Evolutionary conservation across 2,113 vertebrate genomes (phyloP).

Genomic region (Mobula hypostoma): DNA sequence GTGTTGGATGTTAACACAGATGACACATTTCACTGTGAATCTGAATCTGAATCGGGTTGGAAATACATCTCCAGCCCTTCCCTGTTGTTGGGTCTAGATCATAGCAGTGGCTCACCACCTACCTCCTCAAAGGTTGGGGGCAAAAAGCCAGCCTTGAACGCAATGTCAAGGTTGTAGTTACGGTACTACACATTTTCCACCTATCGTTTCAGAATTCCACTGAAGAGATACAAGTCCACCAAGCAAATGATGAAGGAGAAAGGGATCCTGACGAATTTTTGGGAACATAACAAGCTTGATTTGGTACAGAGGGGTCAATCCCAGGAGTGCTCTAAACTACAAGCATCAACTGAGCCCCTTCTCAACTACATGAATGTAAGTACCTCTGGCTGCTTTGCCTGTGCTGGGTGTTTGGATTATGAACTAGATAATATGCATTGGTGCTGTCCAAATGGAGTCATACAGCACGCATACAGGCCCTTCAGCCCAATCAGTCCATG

Average conservation of each 20-base stretch:
- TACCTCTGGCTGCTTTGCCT: neutral
- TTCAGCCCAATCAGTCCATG: no score
- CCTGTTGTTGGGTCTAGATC: no score
- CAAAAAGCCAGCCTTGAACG: no score
- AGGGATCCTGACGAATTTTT: conserved; percentile 54
- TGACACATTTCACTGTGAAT: no score
- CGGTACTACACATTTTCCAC: no score
- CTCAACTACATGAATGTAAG: conserved; percentile 66
- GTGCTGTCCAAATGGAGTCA: no score
- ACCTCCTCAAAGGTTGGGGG: no score
- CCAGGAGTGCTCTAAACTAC: conserved; percentile 42
- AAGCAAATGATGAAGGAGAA: conserved; percentile 51
- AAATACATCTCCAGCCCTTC: no score
- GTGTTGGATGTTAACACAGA: no score
- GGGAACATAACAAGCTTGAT: conserved; percentile 50
- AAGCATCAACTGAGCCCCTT: conserved; percentile 54
- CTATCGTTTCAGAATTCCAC: conserved; percentile 51
- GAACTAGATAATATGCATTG: neutral
- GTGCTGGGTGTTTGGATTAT: neutral
- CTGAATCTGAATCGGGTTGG: no score
- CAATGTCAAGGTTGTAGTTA: neutral
- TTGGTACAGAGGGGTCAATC: conserved; percentile 47
- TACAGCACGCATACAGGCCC: no score
- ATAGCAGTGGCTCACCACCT: no score
- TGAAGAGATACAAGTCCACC: conserved; percentile 51